A percentile compares a stretch with the other conserved stretches of the same genome.
Conservation (phyloP, 2,113 vertebrate species). For the Cyprinus carpio region DNA sequence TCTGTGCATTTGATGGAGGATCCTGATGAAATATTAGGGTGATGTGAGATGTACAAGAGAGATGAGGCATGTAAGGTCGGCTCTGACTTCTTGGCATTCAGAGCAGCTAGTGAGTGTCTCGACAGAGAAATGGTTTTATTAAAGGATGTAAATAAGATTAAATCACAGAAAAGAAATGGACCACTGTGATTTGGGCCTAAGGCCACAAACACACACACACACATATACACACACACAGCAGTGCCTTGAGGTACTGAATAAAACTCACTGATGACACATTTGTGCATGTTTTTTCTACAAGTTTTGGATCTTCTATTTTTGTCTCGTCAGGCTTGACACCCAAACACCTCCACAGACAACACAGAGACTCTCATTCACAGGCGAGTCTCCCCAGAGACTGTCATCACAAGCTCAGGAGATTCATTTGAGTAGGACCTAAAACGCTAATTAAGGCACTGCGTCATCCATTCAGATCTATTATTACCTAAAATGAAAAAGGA, state of each 20-base stretch:
- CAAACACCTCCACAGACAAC: neutral
- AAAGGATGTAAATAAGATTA: slow-evolving; percentile 20
- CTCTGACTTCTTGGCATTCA: slow-evolving; percentile 30
- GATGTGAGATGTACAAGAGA: neutral
- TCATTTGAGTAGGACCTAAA: neutral
- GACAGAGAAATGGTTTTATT: neutral
- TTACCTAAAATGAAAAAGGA: neutral
- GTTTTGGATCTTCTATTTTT: too few species aligned
- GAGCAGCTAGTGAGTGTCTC: neutral
- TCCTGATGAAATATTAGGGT: neutral
- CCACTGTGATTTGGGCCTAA: neutral
- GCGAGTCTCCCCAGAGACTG: neutral
- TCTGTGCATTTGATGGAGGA: neutral
- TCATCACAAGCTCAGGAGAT: neutral
- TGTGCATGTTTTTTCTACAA: too few species aligned
- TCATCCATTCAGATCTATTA: neutral
- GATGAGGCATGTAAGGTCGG: slow-evolving; percentile 14
- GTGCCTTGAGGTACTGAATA: too few species aligned
- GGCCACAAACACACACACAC: too few species aligned
- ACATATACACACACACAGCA: neutral
- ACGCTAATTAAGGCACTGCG: neutral
- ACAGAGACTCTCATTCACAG: neutral
- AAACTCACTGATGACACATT: too few species aligned
- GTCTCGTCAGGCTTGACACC: neutral
- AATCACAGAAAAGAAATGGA: neutral